A percentile compares a stretch with the other conserved stretches of the same genome.
These are phyloP conservation scores for Chloroceryle inda DNA, from an alignment of 2,797 vertebrate genomes.

Conservation along the genomic window DNA sequence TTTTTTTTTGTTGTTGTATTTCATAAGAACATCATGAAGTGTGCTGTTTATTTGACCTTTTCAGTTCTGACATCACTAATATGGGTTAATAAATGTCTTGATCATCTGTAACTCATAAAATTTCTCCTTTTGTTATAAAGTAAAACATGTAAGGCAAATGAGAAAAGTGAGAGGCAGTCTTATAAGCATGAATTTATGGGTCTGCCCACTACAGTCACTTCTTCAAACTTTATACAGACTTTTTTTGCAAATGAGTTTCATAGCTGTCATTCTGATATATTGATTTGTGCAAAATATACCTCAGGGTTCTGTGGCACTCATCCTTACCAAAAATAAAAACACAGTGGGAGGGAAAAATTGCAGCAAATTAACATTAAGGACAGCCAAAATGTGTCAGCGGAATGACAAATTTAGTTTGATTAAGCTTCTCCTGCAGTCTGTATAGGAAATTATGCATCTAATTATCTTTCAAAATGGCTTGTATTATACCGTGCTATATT, in stretches of 20 bases:
- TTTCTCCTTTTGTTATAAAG: not conserved
- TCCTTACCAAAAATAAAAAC: constrained; percentile 37
- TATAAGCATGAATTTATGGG: not conserved
- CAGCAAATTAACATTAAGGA: constrained; percentile 43
- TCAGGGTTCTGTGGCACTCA: not conserved
- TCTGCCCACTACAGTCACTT: not conserved
- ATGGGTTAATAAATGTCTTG: not conserved
- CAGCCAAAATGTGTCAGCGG: constrained; percentile 36
- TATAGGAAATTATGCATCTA: constrained; percentile 70
- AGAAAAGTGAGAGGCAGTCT: not conserved
- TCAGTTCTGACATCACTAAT: not conserved
- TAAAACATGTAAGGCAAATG: not conserved
- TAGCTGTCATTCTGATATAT: constrained; percentile 5
- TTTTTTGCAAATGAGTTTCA: constrained; percentile 15
- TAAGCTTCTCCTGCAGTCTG: constrained; percentile 16
- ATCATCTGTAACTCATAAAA: not conserved
- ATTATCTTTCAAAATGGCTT: constrained; percentile 77
- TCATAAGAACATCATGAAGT: not conserved
- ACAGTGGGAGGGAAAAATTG: not conserved
- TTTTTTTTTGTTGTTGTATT: not conserved
- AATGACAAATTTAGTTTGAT: constrained; percentile 67
- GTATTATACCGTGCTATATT: constrained; percentile 50
- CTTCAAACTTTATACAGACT: not conserved
- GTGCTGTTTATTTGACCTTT: not conserved
- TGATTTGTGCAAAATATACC: constrained; percentile 24